A percentile compares a stretch with the other conserved stretches of the same genome.
These are phyloP conservation scores for Delichon dasypus DNA, from an alignment of 2,797 vertebrate species.

Conservation along the genomic window DNA sequence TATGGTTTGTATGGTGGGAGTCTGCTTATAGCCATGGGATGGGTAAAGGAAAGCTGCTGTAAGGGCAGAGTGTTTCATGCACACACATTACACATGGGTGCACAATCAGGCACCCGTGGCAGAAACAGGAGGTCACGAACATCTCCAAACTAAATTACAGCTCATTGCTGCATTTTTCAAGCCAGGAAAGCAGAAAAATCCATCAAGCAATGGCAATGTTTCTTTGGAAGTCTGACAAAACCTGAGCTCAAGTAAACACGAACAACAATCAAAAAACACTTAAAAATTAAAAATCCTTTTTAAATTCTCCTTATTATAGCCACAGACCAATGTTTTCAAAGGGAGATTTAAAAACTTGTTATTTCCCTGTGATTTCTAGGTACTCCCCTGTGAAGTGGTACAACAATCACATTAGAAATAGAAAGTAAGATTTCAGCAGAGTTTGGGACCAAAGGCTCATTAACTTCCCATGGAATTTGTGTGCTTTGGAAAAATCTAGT, in stretches of 20 bases:
- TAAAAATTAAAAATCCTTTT: neutral
- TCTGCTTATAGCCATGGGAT: neutral
- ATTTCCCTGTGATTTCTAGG: neutral
- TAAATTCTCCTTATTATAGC: neutral
- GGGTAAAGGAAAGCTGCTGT: neutral
- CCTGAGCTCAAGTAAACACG: neutral
- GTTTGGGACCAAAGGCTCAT: neutral
- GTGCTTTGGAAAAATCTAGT: neutral
- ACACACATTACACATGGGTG: neutral
- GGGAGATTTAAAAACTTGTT: neutral
- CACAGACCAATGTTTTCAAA: neutral
- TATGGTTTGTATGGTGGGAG: neutral
- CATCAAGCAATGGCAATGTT: neutral
- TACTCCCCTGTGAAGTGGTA: neutral
- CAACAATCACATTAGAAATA: accelerated
- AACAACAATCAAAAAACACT: neutral
- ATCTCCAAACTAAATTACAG: neutral
- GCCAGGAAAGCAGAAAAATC: neutral
- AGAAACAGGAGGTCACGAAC: neutral
- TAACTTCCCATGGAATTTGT: neutral
- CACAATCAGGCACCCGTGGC: neutral
- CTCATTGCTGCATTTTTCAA: neutral
- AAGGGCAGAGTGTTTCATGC: neutral
- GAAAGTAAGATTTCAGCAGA: neutral
- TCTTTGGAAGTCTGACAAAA: neutral